Percentiles rank a stretch among this genome's conserved stretches.
phyloP scores from a whole-genome alignment of 2,797 vertebrate species.

The Heterohyrax brucei region DNA sequence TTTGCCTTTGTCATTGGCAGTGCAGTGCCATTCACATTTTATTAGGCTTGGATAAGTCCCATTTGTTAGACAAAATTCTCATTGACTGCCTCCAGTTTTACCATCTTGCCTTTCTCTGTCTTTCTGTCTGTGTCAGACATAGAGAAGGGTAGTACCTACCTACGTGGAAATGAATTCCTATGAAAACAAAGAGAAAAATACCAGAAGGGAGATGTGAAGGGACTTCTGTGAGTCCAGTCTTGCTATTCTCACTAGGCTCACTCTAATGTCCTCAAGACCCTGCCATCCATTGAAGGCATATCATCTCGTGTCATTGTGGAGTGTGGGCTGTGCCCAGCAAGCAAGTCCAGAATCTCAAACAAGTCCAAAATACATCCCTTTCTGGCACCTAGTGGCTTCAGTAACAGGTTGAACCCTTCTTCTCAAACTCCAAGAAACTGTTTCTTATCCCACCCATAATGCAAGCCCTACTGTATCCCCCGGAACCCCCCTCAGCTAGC shows the following conservation, averaged over 20 bases:
- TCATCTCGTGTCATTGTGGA: rapidly evolving
- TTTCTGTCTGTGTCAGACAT: rapidly evolving
- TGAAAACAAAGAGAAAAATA: neutral
- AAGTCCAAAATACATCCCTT: neutral
- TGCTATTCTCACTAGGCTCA: neutral
- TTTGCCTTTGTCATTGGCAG: neutral
- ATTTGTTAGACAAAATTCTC: neutral
- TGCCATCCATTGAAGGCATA: rapidly evolving
- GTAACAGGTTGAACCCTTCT: neutral
- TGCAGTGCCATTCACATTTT: rapidly evolving
- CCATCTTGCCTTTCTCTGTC: rapidly evolving
- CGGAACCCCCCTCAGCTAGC: neutral
- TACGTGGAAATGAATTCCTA: rapidly evolving
- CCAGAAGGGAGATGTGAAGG: neutral
- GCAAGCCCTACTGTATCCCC: neutral
- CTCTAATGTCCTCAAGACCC: neutral
- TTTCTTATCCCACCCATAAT: neutral
- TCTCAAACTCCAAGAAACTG: too few species aligned
- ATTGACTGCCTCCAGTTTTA: rapidly evolving
- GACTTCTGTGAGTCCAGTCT: neutral
- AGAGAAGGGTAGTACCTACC: neutral
- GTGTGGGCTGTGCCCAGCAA: rapidly evolving
- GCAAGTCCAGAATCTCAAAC: neutral
- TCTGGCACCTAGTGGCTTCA: neutral
- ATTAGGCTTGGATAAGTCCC: neutral